Percentiles rank a stretch among this genome's conserved stretches.
These are phyloP conservation scores for Stichodactyla helianthus DNA, from an alignment of 64 coral and sea anemone species.

Conservation along the genomic window DNA sequence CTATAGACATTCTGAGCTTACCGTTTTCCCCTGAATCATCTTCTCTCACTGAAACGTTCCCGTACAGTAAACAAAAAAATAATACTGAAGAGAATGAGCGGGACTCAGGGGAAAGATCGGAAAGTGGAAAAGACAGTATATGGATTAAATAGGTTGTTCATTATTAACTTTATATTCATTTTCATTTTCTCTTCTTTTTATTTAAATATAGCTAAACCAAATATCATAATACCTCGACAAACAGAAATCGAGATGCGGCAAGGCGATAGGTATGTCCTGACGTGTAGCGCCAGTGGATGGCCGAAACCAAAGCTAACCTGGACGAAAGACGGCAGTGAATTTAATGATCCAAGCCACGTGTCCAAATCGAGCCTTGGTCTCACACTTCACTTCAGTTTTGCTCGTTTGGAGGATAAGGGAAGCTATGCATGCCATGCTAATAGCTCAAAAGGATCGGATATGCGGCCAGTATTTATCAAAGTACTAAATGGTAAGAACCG, in stretches of 20 bases:
- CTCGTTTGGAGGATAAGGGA: not conserved
- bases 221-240: not conserved
- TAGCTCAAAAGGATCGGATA: slow-evolving; percentile 4
- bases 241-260: not conserved
- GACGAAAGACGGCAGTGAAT: not conserved
- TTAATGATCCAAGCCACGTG: not conserved
- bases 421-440: not conserved
- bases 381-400: not conserved
- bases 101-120: too few relatives aligned
- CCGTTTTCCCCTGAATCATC: too few relatives aligned
- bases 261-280: not conserved
- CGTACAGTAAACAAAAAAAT: too few relatives aligned
- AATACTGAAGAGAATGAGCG: too few relatives aligned
- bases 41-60: too few relatives aligned
- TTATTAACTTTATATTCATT: not conserved
- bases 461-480: not conserved
- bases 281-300: slow-evolving; percentile 13
- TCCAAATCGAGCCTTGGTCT: not conserved
- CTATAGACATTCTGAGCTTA: too few relatives aligned
- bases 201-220: not conserved
- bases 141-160: too few relatives aligned
- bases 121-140: too few relatives aligned
- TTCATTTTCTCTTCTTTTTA: not conserved
- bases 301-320: not conserved
- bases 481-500: not conserved